Evolutionary conservation across 1,140 invertebrate species (phyloP), one percentile per base, ranked within the genome.

Genomic region (Tetraneura akinire): DNA sequence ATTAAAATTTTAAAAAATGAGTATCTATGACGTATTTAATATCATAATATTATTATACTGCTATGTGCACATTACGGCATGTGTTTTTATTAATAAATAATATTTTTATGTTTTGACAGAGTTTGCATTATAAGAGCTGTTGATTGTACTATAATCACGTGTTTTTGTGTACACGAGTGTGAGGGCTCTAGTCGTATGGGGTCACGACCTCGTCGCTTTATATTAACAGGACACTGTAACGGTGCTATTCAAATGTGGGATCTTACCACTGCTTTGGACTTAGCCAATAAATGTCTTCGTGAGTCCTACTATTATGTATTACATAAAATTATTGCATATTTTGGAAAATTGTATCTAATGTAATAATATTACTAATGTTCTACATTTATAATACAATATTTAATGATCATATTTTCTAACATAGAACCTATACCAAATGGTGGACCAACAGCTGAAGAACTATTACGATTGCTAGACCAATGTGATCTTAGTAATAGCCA

Each of bases 201-300:
- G 3, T 95, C 96, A 16, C 88, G 96, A 80, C 95, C 96, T 1
- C 87, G 95, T 14, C 85, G 96, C 81, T 96, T 97, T 84, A 92
- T 99, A 83, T 93, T 99, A 82, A 98, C 96, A 21, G 97, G 97
- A 8, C 97, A 98, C 85, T 91, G 92, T 21, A 97, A 95, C 85
- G 97, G 97, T 66, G 92, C 93, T 71, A 93, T 98, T 83, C 96
- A 98, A 88, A 96, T 98, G 93, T 99, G 96, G 96, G 97, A 99
- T 87, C 88, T 99, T 47, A 98, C 96, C 4, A 98, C 96, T 13
- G 96, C 96, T 64, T 87, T 98, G 23, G 95, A 98, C 86, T 89
- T 93, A 78, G 88, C 91, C 84, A 87, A 90, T 83, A 91, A 93
- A 88, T 68, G 37, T 42, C 23, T 80, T 10, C 62, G 68, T 80